Evolutionary conservation across 2,888 invertebrate genomes (phyloP).

Genomic region (Drosophila kambysellisi): DNA sequence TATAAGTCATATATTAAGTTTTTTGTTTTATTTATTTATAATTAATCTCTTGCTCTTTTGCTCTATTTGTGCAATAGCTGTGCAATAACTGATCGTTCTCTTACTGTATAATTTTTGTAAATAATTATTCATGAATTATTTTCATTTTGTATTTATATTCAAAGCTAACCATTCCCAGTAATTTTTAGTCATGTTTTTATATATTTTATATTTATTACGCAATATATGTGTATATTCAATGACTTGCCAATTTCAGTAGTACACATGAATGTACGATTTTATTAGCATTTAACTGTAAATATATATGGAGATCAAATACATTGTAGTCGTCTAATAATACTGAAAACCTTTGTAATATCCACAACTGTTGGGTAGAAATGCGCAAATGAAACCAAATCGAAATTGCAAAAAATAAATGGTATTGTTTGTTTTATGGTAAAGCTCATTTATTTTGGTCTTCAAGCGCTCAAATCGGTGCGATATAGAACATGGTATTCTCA

Average conservation of each 20-base stretch:
- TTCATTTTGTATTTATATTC: background rate
- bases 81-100: conserved; percentile 48
- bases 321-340: conserved; percentile 27
- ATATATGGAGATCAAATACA: conserved; percentile 24
- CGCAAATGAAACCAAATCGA: conserved; percentile 31
- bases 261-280: conserved; percentile 5
- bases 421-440: conserved; percentile 36
- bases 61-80: conserved; percentile 7
- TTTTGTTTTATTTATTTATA: conserved; percentile 10
- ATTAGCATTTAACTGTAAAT: conserved; percentile 45
- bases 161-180: conserved; percentile 3
- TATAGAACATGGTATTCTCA: conserved; percentile 53
- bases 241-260: conserved; percentile 29
- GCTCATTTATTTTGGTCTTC: conserved; percentile 47
- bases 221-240: conserved; percentile 3
- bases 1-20: conserved; percentile 11
- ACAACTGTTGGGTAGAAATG: conserved; percentile 33
- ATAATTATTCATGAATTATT: background rate
- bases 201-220: background rate
- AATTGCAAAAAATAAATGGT: conserved; percentile 31
- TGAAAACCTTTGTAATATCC: conserved; percentile 26
- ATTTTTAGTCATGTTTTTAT: background rate
- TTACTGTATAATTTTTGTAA: conserved; percentile 2
- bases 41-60: background rate
- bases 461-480: conserved; percentile 39